Conservation (phyloP, 2,888 invertebrate genomes). For the Melanophora roralis region DNA sequence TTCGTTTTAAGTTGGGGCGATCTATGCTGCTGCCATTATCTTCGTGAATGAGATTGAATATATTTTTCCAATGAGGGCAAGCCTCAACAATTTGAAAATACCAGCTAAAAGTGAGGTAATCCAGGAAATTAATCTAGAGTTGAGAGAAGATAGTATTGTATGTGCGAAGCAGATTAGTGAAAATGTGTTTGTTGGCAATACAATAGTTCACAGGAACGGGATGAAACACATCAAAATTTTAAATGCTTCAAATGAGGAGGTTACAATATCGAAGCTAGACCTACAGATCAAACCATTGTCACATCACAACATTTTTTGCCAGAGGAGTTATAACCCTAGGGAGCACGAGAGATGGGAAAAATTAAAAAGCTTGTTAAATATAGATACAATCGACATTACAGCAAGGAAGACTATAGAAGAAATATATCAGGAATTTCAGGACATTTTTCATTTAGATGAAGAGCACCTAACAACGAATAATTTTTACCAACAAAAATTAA, state of each 20-base stretch:
- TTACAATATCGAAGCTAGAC: background rate
- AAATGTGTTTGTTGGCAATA: background rate
- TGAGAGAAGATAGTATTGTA: constrained; percentile 3
- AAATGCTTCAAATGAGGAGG: background rate
- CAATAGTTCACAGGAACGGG: background rate
- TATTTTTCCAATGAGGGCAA: constrained; percentile 3
- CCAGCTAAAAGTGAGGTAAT: background rate
- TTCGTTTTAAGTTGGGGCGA: too few species aligned
- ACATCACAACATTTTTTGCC: background rate
- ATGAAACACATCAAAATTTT: background rate
- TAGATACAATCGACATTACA: background rate
- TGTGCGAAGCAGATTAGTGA: background rate
- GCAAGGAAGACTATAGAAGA: background rate
- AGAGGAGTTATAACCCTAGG: background rate
- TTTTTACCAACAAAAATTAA: too few species aligned
- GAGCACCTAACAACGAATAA: too few species aligned
- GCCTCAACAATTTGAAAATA: background rate
- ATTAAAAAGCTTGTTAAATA: background rate
- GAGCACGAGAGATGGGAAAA: background rate
- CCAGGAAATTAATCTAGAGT: background rate
- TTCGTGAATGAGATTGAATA: background rate
- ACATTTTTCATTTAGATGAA: background rate
- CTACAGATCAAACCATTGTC: background rate
- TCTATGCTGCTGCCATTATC: background rate
- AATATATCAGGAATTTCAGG: background rate